A percentile compares a stretch with the other conserved stretches of the same genome.
phyloP scores from a whole-genome alignment of 1,140 invertebrate species.

The Pentalonia nigronervosa region DNA sequence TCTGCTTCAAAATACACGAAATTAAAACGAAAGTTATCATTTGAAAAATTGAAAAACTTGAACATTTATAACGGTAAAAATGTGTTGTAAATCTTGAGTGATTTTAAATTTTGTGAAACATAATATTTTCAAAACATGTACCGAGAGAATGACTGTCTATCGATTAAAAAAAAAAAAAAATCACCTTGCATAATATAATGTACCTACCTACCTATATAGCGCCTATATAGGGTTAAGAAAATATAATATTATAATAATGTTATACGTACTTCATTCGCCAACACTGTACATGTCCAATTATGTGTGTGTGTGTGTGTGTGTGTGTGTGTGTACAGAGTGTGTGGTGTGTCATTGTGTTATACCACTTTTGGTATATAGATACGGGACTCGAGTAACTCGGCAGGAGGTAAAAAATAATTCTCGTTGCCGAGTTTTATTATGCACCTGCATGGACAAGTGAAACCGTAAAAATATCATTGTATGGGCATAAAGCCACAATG shows the following conservation, averaged over 20 bases:
- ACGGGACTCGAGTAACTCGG: not conserved
- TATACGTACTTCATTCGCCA: not conserved
- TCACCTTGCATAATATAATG: no score
- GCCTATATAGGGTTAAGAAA: no score
- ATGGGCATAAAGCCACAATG: not conserved
- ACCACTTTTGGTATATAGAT: not conserved
- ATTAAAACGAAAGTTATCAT: no score
- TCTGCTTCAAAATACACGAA: no score
- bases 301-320: not conserved
- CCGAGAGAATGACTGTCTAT: not conserved
- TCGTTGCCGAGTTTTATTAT: not conserved
- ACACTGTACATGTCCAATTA: not conserved
- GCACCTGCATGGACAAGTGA: not conserved
- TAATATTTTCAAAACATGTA: not conserved
- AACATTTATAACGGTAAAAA: no score
- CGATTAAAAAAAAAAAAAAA: no score
- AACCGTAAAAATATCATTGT: not conserved
- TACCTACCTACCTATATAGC: not conserved
- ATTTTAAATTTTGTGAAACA: no score
- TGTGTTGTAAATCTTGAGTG: no score
- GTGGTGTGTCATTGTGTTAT: not conserved
- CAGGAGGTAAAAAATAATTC: conserved; percentile 2
- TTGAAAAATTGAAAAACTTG: no score
- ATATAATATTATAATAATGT: not conserved
- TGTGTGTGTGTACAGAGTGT: not conserved